A percentile compares a stretch with the other conserved stretches of the same genome.
phyloP scores from a whole-genome alignment of 1,140 invertebrate species.

The Phocides pigmalion region DNA sequence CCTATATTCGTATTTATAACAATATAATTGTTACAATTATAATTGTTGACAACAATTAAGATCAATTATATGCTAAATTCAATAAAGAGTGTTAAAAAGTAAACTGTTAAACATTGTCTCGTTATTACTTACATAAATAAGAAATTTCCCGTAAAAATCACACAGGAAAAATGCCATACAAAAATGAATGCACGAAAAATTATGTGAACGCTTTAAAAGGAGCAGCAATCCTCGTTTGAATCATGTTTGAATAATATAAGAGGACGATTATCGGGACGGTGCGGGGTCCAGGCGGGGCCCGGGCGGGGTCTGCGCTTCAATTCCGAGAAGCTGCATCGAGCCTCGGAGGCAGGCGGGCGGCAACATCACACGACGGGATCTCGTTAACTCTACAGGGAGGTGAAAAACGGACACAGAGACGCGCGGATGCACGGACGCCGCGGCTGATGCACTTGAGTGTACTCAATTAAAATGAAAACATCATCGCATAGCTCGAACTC shows the following conservation, averaged over 20 bases:
- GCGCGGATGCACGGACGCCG: not conserved
- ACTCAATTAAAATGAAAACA: constrained; percentile 66
- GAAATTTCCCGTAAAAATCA: too few relatives aligned
- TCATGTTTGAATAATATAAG: too few relatives aligned
- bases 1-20: too few relatives aligned
- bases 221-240: constrained; percentile 17
- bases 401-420: constrained; percentile 64
- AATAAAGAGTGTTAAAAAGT: too few relatives aligned
- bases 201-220: constrained; percentile 17
- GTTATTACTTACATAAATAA: too few relatives aligned
- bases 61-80: too few relatives aligned
- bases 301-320: constrained; percentile 45
- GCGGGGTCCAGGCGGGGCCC: constrained; percentile 37
- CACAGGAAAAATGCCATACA: not conserved
- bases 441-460: constrained; percentile 49
- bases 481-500: constrained; percentile 23
- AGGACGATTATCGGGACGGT: constrained; percentile 47
- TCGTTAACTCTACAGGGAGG: constrained; percentile 69
- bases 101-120: too few relatives aligned
- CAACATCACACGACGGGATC: constrained; percentile 72
- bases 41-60: too few relatives aligned
- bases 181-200: constrained; percentile 21
- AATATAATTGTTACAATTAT: too few relatives aligned
- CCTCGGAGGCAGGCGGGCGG: constrained; percentile 66
- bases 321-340: constrained; percentile 70